Percentiles rank a stretch among this genome's conserved stretches.
Conservation (phyloP, 2,888 invertebrate species). For the Oscheius sp. region DNA sequence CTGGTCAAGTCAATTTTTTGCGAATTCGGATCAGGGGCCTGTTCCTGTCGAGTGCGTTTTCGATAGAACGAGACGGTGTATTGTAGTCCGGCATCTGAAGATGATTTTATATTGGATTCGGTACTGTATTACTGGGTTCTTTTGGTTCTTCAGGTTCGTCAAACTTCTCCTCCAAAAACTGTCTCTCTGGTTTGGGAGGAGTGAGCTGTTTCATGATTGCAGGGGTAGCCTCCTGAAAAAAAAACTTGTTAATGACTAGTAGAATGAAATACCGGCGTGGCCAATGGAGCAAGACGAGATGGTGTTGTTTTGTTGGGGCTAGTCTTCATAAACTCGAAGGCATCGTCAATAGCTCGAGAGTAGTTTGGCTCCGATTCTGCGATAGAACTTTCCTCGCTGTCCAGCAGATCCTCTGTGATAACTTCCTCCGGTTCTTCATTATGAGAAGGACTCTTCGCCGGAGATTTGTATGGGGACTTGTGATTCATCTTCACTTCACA, state of each 20-base stretch:
- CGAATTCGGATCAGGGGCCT: constrained; percentile 6
- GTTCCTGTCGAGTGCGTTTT: constrained; percentile 38
- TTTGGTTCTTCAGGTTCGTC: background rate
- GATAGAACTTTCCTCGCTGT: constrained; percentile 4
- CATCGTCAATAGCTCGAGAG: constrained; percentile 55
- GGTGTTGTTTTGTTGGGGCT: constrained; percentile 17
- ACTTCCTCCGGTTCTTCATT: background rate
- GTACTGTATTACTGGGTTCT: background rate
- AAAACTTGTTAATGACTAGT: background rate
- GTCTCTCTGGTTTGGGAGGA: background rate
- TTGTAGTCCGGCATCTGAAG: constrained; percentile 44
- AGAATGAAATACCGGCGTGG: constrained; percentile 17
- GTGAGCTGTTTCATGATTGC: background rate
- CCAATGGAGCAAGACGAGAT: constrained; percentile 18
- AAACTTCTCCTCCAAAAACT: background rate
- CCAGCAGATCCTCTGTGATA: constrained; percentile 20
- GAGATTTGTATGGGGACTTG: background rate
- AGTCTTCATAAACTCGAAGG: constrained; percentile 55
- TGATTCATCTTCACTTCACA: constrained; percentile 4
- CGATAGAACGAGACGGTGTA: constrained; percentile 57
- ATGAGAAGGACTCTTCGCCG: constrained; percentile 11
- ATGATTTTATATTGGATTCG: constrained; percentile 15
- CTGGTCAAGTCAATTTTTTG: constrained; percentile 32
- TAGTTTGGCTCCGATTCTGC: constrained; percentile 17
- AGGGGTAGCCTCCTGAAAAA: constrained; percentile 28